Base-by-base conservation (phyloP, 2,113 vertebrate species). In the Sialia sialis region DNA sequence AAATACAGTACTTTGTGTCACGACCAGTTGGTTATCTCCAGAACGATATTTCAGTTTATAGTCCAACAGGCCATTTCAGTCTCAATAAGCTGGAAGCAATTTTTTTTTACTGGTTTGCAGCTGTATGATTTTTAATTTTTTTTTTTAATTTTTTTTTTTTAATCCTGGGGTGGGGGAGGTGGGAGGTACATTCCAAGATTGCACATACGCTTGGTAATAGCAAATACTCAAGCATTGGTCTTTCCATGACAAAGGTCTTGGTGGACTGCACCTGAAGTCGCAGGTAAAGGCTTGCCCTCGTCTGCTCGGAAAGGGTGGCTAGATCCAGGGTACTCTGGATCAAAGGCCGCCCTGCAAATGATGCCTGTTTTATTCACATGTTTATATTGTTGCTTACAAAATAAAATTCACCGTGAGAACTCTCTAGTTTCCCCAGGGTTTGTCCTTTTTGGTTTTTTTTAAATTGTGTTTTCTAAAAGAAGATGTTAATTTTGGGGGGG, bases 1-100 rank as follows among this genome's bases (percentile, higher is more conserved):
- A 96, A 95, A 96, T 97, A 98, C 94, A 95, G 93, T 97, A 96
- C 96, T 97, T 94, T 94, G 96, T 97, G 97, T 97, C 97, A 92
- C 60, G 7, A 95, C 93, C 92, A 89, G 94, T 87, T 85, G 90
- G 59, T 95, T 97, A 73, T 74, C 85, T 95, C 89, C 48, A 91
- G 81, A 49, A 80, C 16, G 75, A 73, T 81, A 84, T 97, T 96
- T 95, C 92, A 94, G 89, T 92, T 95, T 36, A 68, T 76, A 96
- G 91, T 96, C 95, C 90, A 93, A 90, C 86, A 89, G 94, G 87
- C 90, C 96, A 96, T 97, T 97, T 97, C 96, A 96, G 86, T 93
- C 81, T 94, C 91, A 81, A 87, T 89, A 95, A 94, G 85, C 79
- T 91, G 84, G 77, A 89, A 92, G 75, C 81, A 63, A 73, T 84